Conservation (phyloP, 2,888 invertebrate species). For the Trichogramma dendrolimi region DNA sequence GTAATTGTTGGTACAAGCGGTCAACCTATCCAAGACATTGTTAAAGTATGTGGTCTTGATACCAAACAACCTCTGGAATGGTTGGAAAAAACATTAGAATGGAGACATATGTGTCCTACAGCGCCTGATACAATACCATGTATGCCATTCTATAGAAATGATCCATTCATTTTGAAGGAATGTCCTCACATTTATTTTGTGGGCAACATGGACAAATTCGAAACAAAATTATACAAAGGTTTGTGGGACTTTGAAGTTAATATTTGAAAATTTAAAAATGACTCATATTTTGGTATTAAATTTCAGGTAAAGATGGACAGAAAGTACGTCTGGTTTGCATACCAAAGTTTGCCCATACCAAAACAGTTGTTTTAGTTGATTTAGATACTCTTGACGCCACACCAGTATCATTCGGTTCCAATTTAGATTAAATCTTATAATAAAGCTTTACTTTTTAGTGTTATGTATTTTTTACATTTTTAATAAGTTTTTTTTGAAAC, state of each 20-base stretch:
- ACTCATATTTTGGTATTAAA: constrained; percentile 42
- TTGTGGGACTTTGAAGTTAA: not conserved
- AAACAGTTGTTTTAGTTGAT: constrained; percentile 75
- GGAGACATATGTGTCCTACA: constrained; percentile 91
- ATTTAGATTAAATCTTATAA: constrained; percentile 19
- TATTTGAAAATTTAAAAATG: constrained; percentile 2
- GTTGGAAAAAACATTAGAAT: constrained; percentile 72
- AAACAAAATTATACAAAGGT: constrained; percentile 67
- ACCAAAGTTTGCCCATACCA: constrained; percentile 72
- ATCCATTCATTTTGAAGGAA: constrained; percentile 81
- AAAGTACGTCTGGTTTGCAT: constrained; percentile 70
- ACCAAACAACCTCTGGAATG: constrained; percentile 63
- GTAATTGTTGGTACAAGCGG: constrained; percentile 62
- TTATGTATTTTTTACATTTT: constrained; percentile 8
- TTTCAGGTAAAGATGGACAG: constrained; percentile 64
- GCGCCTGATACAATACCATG: constrained; percentile 89
- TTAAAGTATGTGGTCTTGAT: constrained; percentile 63
- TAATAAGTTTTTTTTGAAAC: not conserved
- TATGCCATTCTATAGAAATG: constrained; percentile 75
- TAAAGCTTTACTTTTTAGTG: constrained; percentile 4
- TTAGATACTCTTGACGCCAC: constrained; percentile 71
- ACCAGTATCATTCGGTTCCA: constrained; percentile 59
- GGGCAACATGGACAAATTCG: constrained; percentile 75
- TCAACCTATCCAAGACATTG: constrained; percentile 78
- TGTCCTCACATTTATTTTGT: constrained; percentile 86